Conservation (phyloP, 2,113 vertebrate genomes). For the Andinoacara biseriatus region DNA sequence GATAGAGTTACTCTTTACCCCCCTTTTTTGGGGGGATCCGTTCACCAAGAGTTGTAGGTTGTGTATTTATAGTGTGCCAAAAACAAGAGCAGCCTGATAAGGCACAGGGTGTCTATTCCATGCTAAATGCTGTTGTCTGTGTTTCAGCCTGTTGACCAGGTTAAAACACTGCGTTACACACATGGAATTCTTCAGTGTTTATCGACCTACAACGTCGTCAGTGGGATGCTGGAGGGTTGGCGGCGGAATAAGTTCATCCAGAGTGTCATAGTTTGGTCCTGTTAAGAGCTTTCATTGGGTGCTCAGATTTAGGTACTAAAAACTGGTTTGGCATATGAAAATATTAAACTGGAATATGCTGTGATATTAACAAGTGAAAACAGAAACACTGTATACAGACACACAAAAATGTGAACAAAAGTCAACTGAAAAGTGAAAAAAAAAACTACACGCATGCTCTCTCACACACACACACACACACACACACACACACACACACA, state of each 20-base stretch:
- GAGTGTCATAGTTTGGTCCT: not conserved
- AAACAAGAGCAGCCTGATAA: not conserved
- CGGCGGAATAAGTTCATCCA: too few species aligned
- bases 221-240: not conserved
- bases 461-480: too few species aligned
- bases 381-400: constrained; percentile 9
- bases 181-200: not conserved
- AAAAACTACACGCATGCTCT: not conserved
- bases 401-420: not conserved
- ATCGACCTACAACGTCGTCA: not conserved
- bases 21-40: not conserved
- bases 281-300: not conserved
- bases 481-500: too few species aligned
- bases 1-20: not conserved
- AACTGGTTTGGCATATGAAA: not conserved
- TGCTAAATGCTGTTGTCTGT: not conserved
- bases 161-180: not conserved
- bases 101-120: not conserved
- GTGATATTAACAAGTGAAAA: constrained; percentile 17
- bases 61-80: not conserved
- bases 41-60: not conserved
- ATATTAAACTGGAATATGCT: not conserved
- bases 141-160: too few species aligned
- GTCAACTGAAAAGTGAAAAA: constrained; percentile 6
- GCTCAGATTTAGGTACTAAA: not conserved